These are phyloP conservation scores for Listronotus bonariensis DNA, from an alignment of 1,140 invertebrate genomes.

Conservation along the genomic window DNA sequence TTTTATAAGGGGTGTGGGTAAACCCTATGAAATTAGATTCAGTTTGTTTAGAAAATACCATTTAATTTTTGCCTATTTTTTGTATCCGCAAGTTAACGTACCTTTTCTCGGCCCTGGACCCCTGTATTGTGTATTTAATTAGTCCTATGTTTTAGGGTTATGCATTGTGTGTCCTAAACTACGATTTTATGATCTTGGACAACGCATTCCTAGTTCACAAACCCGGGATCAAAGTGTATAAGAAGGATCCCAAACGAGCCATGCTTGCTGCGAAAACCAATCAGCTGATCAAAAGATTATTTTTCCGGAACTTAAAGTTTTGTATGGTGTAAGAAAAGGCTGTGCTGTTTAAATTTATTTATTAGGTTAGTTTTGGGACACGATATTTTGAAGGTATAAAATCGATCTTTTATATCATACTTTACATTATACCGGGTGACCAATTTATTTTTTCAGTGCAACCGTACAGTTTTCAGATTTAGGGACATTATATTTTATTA, in stretches of 20 bases:
- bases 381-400: neutral
- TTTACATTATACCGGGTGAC: no score
- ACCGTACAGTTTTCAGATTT: no score
- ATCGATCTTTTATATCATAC: no score
- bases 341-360: slow-evolving; percentile 70
- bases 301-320: slow-evolving; percentile 79
- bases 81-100: no score
- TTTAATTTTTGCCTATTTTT: no score
- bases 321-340: slow-evolving; percentile 79
- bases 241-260: slow-evolving; percentile 75
- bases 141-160: slow-evolving; percentile 70
- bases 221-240: slow-evolving; percentile 82
- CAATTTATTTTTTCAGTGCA: no score
- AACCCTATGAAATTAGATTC: no score
- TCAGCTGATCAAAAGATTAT: slow-evolving; percentile 78
- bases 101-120: no score
- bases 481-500: no score
- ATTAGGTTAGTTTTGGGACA: neutral
- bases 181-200: slow-evolving; percentile 88
- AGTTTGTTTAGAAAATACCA: no score
- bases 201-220: slow-evolving; percentile 88
- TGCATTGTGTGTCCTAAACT: slow-evolving; percentile 82
- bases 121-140: slow-evolving; percentile 30
- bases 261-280: slow-evolving; percentile 78
- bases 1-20: no score